phyloP scores from a whole-genome alignment of 2,888 invertebrate genomes.

The Slavum lentiscoides region DNA sequence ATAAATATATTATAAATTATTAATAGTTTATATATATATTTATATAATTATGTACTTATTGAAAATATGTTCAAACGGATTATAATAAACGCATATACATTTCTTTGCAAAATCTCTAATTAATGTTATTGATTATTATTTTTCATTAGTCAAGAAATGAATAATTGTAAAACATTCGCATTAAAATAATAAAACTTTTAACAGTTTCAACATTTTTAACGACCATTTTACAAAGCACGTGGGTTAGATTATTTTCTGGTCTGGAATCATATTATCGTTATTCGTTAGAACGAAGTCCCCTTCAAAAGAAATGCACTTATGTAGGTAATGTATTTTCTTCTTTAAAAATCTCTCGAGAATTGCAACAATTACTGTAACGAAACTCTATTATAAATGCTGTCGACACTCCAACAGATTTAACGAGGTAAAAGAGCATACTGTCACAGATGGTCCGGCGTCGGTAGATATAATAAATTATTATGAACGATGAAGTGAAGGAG shows the following conservation, averaged over 20 bases:
- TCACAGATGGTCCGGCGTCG: conserved; percentile 16
- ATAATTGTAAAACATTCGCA: no score
- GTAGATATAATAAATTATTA: neutral
- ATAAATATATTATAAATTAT: no score
- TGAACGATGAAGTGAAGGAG: neutral
- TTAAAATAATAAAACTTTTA: no score
- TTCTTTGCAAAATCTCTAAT: no score
- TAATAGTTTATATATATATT: no score
- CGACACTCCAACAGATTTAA: conserved; percentile 34
- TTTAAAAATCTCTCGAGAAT: conserved; percentile 26
- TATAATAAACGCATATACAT: no score
- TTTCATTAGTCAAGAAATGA: no score
- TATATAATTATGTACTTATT: no score
- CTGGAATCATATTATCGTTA: neutral
- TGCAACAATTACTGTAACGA: conserved; percentile 19
- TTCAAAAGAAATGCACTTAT: neutral
- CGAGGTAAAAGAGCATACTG: conserved; percentile 23
- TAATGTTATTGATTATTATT: no score
- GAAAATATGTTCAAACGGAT: no score
- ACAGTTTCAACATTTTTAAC: no score
- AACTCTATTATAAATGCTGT: conserved; percentile 30
- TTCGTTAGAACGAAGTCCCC: neutral
- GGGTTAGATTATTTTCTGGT: neutral
- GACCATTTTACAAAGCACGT: neutral
- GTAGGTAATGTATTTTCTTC: neutral